Evolutionary conservation across 2,113 vertebrate genomes (phyloP), one percentile per base, ranked within the genome.

Genomic region (Synchiropus splendidus): DNA sequence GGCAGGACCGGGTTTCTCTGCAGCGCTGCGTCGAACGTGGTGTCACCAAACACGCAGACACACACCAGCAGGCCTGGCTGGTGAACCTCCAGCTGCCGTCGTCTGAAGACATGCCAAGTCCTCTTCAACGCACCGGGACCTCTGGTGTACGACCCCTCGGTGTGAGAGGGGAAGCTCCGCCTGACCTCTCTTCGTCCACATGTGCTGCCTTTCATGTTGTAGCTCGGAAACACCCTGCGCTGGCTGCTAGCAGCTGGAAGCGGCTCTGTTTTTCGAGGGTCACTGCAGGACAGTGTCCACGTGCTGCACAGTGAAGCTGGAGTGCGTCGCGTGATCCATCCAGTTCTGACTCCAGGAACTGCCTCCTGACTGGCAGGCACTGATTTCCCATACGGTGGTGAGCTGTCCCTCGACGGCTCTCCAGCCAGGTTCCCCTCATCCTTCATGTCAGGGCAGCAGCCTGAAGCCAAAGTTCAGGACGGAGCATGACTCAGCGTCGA

Each of bases 51-150:
- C n/a, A n/a, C 48, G 18, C 17, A 47, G 47, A 31, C 18, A 13
- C 48, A 35, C 31, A 17, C 39, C 36, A 38, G 18, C n/a, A 51
- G 15, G 18, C 40, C 38, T 43, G 61, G 69, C 42, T 42, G 43
- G 43, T 27, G 41, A 70, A 60, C 60, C 44, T 38, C 3, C 66
- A 64, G 64, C 58, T 75, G 62, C 21, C 61, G 45, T 64, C 32
- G 51, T 79, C 42, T 74, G 67, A 80, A 58, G 70, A 60, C 43
- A 60, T 53, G 67, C 65, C 75, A 77, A 9, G 52, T 74, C 63
- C 39, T 62, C 54, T 40, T 42, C 13, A 54, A 42, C 56, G 61
- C 64, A 3, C 35, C 36, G 16, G 55, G 45, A 39, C 45, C 55
- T 56, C 42, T n/a, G 36, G 54, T 18, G 39, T 58, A 43, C 2